Evolutionary conservation across 2,113 vertebrate genomes (phyloP).

Genomic region (Macrotus californicus): DNA sequence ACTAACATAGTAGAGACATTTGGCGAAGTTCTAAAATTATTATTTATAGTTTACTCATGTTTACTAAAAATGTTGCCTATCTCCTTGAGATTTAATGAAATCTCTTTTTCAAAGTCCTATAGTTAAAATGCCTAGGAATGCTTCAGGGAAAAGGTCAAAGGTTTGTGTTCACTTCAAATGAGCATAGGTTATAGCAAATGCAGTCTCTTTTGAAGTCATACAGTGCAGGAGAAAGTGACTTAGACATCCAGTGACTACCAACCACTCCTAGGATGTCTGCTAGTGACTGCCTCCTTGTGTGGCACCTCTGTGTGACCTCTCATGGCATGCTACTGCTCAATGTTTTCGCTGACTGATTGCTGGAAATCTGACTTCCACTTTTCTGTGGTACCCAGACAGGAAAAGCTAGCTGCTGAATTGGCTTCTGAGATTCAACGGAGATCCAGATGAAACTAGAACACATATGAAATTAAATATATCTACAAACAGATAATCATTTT

Average conservation of each 20-base stretch:
- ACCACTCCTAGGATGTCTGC: not conserved
- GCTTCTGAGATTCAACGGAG: conserved; percentile 19
- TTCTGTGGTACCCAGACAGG: not conserved
- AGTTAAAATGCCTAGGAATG: conserved; percentile 30
- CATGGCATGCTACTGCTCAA: not conserved
- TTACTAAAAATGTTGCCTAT: not conserved
- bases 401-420: not conserved
- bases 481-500: conserved; percentile 43
- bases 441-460: conserved; percentile 33
- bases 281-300: not conserved
- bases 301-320: not conserved
- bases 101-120: not conserved
- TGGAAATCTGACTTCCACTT: not conserved
- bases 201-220: not conserved
- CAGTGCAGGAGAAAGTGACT: not conserved
- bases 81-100: not conserved
- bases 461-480: conserved; percentile 16
- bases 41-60: not conserved
- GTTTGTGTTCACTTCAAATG: not conserved
- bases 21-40: conserved; percentile 6
- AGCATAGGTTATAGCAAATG: not conserved
- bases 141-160: not conserved
- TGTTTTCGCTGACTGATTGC: not conserved
- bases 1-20: not conserved
- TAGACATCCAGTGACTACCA: not conserved